Conservation (phyloP, 2,888 invertebrate species). For the Lithophane ornitopus region DNA sequence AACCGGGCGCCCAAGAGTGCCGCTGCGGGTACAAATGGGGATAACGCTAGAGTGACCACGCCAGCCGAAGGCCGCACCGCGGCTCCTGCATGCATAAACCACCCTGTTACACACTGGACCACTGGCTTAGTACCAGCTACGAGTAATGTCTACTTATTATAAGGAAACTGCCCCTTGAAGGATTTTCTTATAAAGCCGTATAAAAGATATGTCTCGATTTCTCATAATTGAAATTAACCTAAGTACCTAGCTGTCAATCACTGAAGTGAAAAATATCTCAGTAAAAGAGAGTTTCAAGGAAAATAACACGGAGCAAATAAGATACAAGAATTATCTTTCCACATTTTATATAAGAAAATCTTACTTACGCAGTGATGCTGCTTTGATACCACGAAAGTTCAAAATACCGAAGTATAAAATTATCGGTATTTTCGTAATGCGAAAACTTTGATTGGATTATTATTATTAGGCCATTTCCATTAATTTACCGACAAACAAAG, state of each 20-base stretch:
- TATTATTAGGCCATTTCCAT: conserved; percentile 29
- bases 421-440: conserved; percentile 38
- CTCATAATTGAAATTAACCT: conserved; percentile 27
- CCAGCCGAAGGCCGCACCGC: conserved; percentile 91
- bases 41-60: conserved; percentile 91
- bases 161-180: conserved; percentile 56
- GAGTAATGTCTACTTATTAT: conserved; percentile 56
- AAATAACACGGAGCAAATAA: conserved; percentile 33
- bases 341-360: conserved; percentile 68
- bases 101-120: conserved; percentile 84
- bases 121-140: conserved; percentile 63
- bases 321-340: conserved; percentile 60
- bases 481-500: conserved; percentile 29
- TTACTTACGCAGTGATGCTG: conserved; percentile 55
- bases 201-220: conserved; percentile 56
- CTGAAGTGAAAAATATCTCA: conserved; percentile 20
- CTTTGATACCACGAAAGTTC: conserved; percentile 64
- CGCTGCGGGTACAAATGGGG: conserved; percentile 93
- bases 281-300: conserved; percentile 1
- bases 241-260: not conserved
- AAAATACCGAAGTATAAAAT: conserved; percentile 48
- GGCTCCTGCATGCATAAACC: conserved; percentile 90
- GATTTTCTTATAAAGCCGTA: conserved; percentile 61
- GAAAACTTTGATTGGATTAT: conserved; percentile 55
- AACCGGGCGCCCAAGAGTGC: conserved; percentile 95